Evolutionary conservation across 2,113 vertebrate species (phyloP).

Genomic region (Dinomys branickii): DNA sequence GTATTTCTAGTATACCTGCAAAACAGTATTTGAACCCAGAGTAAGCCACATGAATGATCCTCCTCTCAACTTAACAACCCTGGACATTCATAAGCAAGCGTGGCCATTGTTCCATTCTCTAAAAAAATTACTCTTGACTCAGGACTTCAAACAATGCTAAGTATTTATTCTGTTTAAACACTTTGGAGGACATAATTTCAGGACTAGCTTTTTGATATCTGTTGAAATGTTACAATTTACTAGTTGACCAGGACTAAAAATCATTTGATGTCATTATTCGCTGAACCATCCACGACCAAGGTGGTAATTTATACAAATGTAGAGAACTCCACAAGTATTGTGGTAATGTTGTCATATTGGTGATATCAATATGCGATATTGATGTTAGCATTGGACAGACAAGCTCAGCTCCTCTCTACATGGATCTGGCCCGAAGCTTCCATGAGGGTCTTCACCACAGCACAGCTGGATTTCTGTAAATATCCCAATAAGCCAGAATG

Average conservation of each 20-base stretch:
- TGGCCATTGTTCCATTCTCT: neutral
- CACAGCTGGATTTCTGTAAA: neutral
- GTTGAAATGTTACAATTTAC: neutral
- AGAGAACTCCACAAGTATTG: neutral
- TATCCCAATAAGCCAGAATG: neutral
- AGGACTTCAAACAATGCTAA: neutral
- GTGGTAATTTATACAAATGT: neutral
- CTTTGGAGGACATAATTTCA: neutral
- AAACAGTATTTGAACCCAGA: neutral
- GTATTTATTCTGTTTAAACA: neutral
- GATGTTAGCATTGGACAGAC: neutral
- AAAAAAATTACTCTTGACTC: neutral
- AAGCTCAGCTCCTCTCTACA: rapidly evolving
- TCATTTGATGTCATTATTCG: neutral
- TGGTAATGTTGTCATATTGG: too few species aligned
- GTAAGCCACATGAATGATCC: neutral
- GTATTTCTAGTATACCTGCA: neutral
- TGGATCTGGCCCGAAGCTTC: neutral
- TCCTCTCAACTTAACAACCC: neutral
- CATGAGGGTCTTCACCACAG: neutral
- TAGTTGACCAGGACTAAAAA: neutral
- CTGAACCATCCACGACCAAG: rapidly evolving
- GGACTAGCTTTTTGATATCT: neutral
- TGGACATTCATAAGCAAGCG: rapidly evolving
- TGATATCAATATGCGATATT: neutral